Evolutionary conservation across 2,113 vertebrate genomes (phyloP), one percentile per base, ranked within the genome.

Genomic region (Xiphias gladius): DNA sequence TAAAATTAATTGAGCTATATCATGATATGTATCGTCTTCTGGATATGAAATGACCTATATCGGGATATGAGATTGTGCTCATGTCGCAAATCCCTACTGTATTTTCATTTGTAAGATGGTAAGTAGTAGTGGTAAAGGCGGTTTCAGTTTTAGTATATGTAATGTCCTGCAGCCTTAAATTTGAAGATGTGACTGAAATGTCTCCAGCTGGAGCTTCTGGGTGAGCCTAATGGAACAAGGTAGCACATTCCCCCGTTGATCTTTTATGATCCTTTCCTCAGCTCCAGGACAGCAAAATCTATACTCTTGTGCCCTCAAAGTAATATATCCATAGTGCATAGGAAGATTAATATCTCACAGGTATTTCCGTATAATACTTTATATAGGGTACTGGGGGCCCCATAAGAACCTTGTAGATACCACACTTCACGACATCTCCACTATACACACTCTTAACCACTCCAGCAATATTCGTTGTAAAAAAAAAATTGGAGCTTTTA

Each of bases 341-440:
- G 37, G 20, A 58, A 67, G 75, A 88, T 86, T 79, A 68, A 86
- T 83, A 73, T 73, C 65, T 69, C 39, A 68, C 28, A 86, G 37
- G 66, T 59, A 55, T 39, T 71, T 63, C 64, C 7, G 24, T 86
- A 59, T 59, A 84, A 78, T 62, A 14, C 43, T 79, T 72, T 68
- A 76, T 69, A 74, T 62, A 61, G 5, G 48, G 12, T 68, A 71
- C 62, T 41, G 54, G 14, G 52, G 78, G 71, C 10, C 68, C 30
- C 20, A 24, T 70, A 70, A 73, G 37, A 81, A 30, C 22, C 37
- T 55, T 65, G 43, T 69, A 58, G 79, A 52, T 64, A 22, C 7
- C 28, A 22, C 61, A 13, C 20, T 63, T 83, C 52, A 22, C 17
- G 20, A 57, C 70, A 71, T 68, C 58, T 26, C 30, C 37, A 62